These are phyloP conservation scores for Actinostola sp. DNA, from an alignment of 92 coral and sea anemone genomes.

Conservation along the genomic window DNA sequence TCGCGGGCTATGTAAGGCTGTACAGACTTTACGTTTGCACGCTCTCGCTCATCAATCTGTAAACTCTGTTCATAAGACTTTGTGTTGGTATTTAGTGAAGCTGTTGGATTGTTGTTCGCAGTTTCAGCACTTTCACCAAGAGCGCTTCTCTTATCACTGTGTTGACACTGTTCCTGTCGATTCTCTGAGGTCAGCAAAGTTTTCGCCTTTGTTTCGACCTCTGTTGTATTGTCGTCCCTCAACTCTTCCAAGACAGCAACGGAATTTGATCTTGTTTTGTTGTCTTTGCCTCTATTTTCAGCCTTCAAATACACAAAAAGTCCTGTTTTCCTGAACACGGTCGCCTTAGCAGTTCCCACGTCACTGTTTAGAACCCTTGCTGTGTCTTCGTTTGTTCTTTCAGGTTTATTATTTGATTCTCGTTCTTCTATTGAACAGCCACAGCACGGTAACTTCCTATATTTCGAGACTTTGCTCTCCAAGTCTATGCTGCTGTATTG, in stretches of 20 bases:
- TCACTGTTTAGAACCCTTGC: slow-evolving; percentile 13
- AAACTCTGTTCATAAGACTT: neutral
- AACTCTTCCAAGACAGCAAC: neutral
- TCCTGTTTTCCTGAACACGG: slow-evolving; percentile 3
- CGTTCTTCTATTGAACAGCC: slow-evolving; percentile 23
- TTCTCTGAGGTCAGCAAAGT: no score
- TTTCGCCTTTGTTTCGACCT: no score
- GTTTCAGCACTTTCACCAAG: neutral
- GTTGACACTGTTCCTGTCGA: no score
- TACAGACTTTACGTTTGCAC: neutral
- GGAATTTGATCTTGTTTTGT: neutral
- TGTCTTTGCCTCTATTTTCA: neutral
- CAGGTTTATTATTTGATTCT: neutral
- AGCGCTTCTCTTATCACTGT: neutral
- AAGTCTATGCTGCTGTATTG: neutral
- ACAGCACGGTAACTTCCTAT: slow-evolving; percentile 3
- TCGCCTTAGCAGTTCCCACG: slow-evolving; percentile 28
- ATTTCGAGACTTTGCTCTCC: neutral
- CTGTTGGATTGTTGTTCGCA: neutral
- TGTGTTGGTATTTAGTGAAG: neutral
- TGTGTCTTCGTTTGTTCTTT: slow-evolving; percentile 9
- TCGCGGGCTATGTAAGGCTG: slow-evolving; percentile 10
- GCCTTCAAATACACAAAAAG: slow-evolving; percentile 8
- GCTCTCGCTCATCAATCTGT: neutral
- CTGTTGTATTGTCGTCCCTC: neutral